Evolutionary conservation across 1,140 invertebrate species (phyloP).

Genomic region (Pseudomyrmex flavicornis): DNA sequence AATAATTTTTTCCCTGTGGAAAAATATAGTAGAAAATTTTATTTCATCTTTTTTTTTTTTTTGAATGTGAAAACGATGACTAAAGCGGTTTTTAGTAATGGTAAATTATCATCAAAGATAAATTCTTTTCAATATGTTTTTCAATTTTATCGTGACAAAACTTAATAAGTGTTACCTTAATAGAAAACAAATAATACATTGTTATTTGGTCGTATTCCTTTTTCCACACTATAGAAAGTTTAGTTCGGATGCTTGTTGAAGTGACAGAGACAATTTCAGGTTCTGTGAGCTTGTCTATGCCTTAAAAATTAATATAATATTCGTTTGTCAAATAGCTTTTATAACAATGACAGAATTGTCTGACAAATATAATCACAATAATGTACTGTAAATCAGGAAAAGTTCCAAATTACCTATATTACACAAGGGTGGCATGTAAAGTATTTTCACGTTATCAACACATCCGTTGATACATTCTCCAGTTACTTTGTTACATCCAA

Average conservation of each 20-base stretch:
- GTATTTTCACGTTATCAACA: not conserved
- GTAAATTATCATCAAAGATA: not conserved
- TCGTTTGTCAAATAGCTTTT: not conserved
- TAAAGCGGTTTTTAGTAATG: too few species aligned
- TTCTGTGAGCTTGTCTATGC: not conserved
- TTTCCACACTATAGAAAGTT: not conserved
- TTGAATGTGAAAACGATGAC: not conserved
- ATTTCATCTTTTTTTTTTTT: not conserved
- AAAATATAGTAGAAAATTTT: not conserved
- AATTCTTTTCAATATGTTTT: too few species aligned
- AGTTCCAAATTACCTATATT: conserved; percentile 49
- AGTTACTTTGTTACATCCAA: conserved; percentile 48
- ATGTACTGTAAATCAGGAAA: not conserved
- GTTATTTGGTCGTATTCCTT: conserved; percentile 23
- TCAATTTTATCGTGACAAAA: not conserved
- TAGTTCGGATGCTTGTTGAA: conserved; percentile 22
- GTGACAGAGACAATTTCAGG: conserved; percentile 18
- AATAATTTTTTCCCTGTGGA: not conserved
- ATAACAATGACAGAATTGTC: not conserved
- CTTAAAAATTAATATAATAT: conserved; percentile 12
- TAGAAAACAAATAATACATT: not conserved
- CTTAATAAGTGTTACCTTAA: conserved; percentile 22
- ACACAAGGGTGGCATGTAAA: conserved; percentile 63
- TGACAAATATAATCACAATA: not conserved
- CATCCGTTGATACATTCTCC: conserved; percentile 54